Evolutionary conservation across 2,797 vertebrate species (phyloP).

Genomic region (Podarcis lilfordi): DNA sequence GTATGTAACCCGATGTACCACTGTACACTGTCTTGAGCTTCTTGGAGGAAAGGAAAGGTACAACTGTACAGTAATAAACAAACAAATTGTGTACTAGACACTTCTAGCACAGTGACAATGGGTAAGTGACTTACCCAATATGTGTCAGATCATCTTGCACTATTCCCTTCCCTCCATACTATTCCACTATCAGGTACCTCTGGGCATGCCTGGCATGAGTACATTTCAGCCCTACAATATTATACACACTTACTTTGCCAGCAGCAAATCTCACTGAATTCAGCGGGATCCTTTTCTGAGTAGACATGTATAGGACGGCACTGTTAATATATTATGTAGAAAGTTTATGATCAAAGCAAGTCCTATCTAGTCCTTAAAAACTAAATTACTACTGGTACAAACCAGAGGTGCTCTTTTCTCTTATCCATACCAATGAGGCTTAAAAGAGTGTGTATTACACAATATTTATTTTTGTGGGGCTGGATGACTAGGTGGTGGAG

Average conservation of each 20-base stretch:
- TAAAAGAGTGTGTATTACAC: too few relatives aligned
- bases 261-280: background rate
- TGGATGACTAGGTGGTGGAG: background rate
- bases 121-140: too few relatives aligned
- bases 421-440: background rate
- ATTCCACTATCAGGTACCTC: background rate
- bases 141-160: background rate
- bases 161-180: too few relatives aligned
- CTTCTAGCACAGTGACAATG: background rate
- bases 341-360: background rate
- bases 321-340: background rate
- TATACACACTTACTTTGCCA: background rate
- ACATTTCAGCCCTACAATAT: background rate
- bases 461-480: background rate
- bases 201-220: background rate
- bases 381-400: background rate
- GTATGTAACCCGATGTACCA: too few relatives aligned
- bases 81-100: too few relatives aligned
- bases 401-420: background rate
- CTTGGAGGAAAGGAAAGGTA: background rate
- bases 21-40: background rate
- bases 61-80: background rate
- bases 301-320: background rate
- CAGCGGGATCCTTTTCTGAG: background rate
- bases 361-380: background rate